These are phyloP conservation scores for Ascidia mentula DNA, from an alignment of 23 tunicate genomes.

Conservation along the genomic window DNA sequence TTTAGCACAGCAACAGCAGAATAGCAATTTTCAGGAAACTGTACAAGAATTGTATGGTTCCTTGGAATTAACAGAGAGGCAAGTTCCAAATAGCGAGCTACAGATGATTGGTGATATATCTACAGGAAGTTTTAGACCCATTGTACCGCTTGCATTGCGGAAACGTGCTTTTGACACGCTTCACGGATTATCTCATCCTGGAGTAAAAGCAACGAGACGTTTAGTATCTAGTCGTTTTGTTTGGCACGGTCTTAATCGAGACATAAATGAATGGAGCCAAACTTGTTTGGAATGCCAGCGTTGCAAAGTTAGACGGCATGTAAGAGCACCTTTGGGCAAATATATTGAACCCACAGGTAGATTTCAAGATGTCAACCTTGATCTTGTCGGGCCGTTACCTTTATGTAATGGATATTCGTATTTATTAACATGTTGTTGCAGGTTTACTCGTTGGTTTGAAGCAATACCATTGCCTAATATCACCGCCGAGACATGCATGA, in stretches of 20 bases:
- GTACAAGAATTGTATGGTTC: background rate
- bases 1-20: background rate
- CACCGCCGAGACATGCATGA: conserved; percentile 23
- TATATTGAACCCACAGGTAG: background rate
- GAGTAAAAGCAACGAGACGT: conserved; percentile 12
- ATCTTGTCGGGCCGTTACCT: conserved; percentile 49
- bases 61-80: background rate
- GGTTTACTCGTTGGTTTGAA: conserved; percentile 20
- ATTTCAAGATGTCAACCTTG: conserved; percentile 30
- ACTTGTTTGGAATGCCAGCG: conserved; percentile 30
- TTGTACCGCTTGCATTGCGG: conserved; percentile 9
- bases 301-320: conserved; percentile 21
- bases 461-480: conserved; percentile 36
- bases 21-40: background rate
- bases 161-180: background rate
- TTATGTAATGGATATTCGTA: conserved; percentile 15
- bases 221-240: conserved; percentile 22
- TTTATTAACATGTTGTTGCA: conserved; percentile 6
- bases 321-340: background rate
- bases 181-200: conserved; percentile 27
- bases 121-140: conserved; percentile 9
- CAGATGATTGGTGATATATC: conserved; percentile 16
- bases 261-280: conserved; percentile 5
- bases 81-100: conserved; percentile 1
- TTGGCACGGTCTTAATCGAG: background rate